Base-by-base conservation (phyloP, 2,888 invertebrate species). In the Polydrusus pterygomalis region DNA sequence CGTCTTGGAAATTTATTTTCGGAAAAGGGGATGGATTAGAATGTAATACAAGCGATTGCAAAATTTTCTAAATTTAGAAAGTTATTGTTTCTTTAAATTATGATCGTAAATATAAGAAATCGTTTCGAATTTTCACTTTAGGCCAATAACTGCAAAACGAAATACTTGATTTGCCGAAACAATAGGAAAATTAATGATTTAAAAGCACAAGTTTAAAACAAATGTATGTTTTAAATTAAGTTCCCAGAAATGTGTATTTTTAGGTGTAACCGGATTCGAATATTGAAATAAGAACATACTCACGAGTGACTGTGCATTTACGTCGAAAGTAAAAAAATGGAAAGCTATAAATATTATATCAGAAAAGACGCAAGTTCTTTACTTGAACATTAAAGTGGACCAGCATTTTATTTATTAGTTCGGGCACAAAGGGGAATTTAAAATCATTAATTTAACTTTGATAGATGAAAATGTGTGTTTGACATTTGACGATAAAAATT, bases 221-320 rank as follows among this genome's bases (percentile, higher is more conserved):
- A 15, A 56, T 38, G 34, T 38, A 38, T 10, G 17, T 60, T 38
- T 18, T 38, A 60, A 60, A 2, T 56, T 0, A 1, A 5, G 5
- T 20, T 62, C 45, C 18, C n/a, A 47, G 47, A 45, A 43, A 45
- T 63, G 5, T 45, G 2, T 64, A 64, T 64, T 64, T 64, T 64
- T 64, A 64, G 64, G 49, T 25, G 25, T 34, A 63, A 63, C 45
- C 25, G 56, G 34, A 34, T 34, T 56, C 10, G 56, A 34, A 56
- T 56, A 8, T 45, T 10, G 1, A 20, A 25, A 43, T 13, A 43
- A 43, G 47, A 47, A 63, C 18, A 30, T 47, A 63, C 20, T 63
- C 47, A 63, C 30, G n/a, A n/a, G 63, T 47, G 62, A 43, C 62
- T 20, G 9, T 2, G 5, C 43, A 15, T 38, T 20, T 43, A 13